phyloP scores from a whole-genome alignment of 2,797 vertebrate genomes.

The Aeoliscus strigatus region DNA sequence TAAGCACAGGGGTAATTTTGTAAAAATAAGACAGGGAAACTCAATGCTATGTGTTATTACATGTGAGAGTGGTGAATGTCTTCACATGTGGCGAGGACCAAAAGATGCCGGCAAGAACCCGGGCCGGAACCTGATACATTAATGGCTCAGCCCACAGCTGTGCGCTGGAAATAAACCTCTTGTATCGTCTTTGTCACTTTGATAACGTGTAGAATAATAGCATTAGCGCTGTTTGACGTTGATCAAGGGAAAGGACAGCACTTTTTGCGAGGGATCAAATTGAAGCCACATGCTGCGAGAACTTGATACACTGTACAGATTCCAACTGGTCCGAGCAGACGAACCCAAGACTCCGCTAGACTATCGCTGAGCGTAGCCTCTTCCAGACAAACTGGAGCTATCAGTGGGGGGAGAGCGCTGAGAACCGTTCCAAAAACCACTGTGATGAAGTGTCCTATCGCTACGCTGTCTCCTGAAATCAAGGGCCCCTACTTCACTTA shows the following conservation, averaged over 20 bases:
- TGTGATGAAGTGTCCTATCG: conserved; percentile 67
- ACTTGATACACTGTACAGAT: conserved; percentile 43
- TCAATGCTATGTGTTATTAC: conserved; percentile 47
- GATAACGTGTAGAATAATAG: conserved; percentile 57
- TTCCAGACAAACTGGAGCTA: conserved; percentile 64
- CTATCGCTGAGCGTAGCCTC: conserved; percentile 59
- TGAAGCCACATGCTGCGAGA: conserved; percentile 67
- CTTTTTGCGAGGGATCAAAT: conserved; percentile 54
- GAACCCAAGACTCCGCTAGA: conserved; percentile 50
- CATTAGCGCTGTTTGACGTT: conserved; percentile 46
- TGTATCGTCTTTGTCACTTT: conserved; percentile 57
- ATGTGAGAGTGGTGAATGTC: conserved; percentile 52
- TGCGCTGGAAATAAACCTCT: conserved; percentile 34
- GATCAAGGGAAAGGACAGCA: conserved; percentile 56
- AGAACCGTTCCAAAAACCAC: conserved; percentile 52
- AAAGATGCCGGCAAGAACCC: conserved; percentile 20
- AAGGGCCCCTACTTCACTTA: conserved; percentile 49
- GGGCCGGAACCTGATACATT: conserved; percentile 19
- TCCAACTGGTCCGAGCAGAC: conserved; percentile 48
- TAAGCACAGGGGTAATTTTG: conserved; percentile 31
- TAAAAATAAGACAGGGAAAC: conserved; percentile 48
- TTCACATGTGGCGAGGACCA: conserved; percentile 35
- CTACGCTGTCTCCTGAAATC: conserved; percentile 60
- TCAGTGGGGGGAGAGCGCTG: conserved; percentile 46
- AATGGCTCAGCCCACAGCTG: conserved; percentile 14